Evolutionary conservation across 2,113 vertebrate genomes (phyloP).

Genomic region (Taxidea taxus): DNA sequence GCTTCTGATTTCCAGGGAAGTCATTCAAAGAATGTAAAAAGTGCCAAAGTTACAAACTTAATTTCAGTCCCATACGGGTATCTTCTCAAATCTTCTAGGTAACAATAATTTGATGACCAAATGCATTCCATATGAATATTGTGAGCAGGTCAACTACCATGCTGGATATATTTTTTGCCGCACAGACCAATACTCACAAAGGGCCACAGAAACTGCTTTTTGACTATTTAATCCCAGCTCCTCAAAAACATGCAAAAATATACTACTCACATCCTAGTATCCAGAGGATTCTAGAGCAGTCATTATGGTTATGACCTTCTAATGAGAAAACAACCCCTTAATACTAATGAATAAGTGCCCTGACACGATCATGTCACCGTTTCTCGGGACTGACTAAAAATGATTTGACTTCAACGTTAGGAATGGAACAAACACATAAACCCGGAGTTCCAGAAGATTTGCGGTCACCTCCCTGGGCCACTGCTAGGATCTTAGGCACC

Average conservation of each 20-base stretch:
- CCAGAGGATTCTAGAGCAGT: neutral
- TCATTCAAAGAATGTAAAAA: conserved; percentile 34
- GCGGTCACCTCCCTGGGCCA: neutral
- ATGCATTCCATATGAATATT: neutral
- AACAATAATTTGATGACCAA: neutral
- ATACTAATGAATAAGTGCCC: neutral
- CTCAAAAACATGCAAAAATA: neutral
- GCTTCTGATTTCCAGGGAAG: conserved; percentile 12
- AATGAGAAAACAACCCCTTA: neutral
- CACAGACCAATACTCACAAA: neutral
- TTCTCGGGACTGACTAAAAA: conserved; percentile 22
- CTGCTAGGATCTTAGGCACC: neutral
- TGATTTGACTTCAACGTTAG: conserved; percentile 3
- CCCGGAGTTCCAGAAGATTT: neutral
- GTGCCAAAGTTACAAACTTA: conserved; percentile 1
- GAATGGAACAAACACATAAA: neutral
- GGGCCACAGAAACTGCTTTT: neutral
- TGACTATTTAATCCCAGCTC: neutral
- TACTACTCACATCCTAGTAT: neutral
- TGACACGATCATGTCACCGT: neutral
- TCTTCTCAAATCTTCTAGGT: conserved; percentile 17
- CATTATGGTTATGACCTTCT: neutral
- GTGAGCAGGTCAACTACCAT: neutral
- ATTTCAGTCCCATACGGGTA: neutral
- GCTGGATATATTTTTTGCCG: neutral